Percentiles rank a stretch among this genome's conserved stretches.
Evolutionary conservation across 2,797 vertebrate genomes (phyloP).

Genomic region (Zalophus californianus): DNA sequence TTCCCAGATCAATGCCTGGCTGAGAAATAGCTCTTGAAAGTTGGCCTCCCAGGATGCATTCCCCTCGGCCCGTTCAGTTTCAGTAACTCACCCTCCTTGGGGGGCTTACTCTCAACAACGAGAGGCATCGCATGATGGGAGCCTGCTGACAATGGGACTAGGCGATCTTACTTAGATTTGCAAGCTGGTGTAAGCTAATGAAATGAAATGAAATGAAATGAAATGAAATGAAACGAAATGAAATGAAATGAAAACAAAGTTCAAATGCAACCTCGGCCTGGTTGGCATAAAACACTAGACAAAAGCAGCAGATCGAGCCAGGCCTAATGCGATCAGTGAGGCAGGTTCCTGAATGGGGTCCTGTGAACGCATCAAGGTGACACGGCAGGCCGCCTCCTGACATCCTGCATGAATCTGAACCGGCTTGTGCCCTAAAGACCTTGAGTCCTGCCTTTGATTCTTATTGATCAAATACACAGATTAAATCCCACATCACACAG

Average conservation of each 20-base stretch:
- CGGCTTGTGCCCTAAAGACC: slow-evolving; percentile 84
- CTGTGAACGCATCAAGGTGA: slow-evolving; percentile 80
- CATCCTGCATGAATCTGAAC: slow-evolving; percentile 71
- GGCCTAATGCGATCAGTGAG: slow-evolving; percentile 58
- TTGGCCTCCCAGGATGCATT: slow-evolving; percentile 72
- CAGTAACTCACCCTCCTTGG: not conserved
- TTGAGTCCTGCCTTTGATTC: slow-evolving; percentile 85
- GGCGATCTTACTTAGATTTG: slow-evolving; percentile 16
- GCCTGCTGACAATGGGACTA: not conserved
- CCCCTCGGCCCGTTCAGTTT: slow-evolving; percentile 59
- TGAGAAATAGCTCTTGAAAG: slow-evolving; percentile 78
- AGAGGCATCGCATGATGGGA: not conserved
- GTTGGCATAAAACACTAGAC: slow-evolving; percentile 45
- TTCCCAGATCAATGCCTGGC: slow-evolving; percentile 67
- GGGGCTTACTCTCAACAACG: slow-evolving; percentile 42
- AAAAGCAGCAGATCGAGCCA: not conserved
- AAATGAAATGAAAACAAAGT: slow-evolving; percentile 11
- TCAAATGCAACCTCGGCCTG: not conserved
- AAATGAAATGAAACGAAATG: not conserved
- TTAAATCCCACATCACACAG: slow-evolving; percentile 85
- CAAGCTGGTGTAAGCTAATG: slow-evolving; percentile 11
- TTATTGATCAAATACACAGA: slow-evolving; percentile 85
- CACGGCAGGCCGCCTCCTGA: slow-evolving; percentile 81
- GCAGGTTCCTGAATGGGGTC: slow-evolving; percentile 65
- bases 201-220: not conserved